phyloP scores from a whole-genome alignment of 2,113 vertebrate genomes.

The Fulica atra region DNA sequence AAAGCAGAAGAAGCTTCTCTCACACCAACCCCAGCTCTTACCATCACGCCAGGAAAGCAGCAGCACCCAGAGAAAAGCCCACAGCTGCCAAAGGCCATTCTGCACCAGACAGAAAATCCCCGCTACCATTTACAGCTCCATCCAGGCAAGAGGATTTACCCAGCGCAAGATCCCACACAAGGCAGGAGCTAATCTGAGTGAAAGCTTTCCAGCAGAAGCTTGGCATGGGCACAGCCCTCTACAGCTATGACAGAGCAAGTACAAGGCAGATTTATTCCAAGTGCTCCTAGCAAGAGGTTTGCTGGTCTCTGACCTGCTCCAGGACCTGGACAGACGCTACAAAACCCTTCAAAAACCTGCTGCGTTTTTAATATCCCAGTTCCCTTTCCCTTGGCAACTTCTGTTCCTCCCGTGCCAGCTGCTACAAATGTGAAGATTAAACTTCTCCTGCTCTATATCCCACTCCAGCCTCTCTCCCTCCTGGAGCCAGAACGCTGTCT shows the following conservation, averaged over 20 bases:
- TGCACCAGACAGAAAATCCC: not conserved
- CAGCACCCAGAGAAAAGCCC: no score
- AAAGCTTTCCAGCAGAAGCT: not conserved
- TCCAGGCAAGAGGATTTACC: not conserved
- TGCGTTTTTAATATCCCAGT: not conserved
- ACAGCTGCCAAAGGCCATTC: not conserved
- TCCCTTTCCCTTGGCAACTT: not conserved
- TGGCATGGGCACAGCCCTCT: rapidly evolving
- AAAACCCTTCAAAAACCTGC: not conserved
- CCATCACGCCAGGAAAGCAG: no score
- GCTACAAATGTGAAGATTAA: not conserved
- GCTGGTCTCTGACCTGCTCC: not conserved
- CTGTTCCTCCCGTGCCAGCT: not conserved
- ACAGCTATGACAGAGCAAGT: not conserved
- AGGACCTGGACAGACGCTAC: not conserved
- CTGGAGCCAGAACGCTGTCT: not conserved
- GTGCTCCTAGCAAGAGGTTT: not conserved
- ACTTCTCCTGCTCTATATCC: not conserved
- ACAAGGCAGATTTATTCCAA: not conserved
- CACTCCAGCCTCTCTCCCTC: not conserved
- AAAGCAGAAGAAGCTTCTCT: rapidly evolving
- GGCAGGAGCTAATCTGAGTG: not conserved
- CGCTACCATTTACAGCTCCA: not conserved
- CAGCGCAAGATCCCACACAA: rapidly evolving
- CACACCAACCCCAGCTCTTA: rapidly evolving